Conservation (phyloP, 35 echinoderm and acorn worm genomes). For the Eucidaris tribuloides region DNA sequence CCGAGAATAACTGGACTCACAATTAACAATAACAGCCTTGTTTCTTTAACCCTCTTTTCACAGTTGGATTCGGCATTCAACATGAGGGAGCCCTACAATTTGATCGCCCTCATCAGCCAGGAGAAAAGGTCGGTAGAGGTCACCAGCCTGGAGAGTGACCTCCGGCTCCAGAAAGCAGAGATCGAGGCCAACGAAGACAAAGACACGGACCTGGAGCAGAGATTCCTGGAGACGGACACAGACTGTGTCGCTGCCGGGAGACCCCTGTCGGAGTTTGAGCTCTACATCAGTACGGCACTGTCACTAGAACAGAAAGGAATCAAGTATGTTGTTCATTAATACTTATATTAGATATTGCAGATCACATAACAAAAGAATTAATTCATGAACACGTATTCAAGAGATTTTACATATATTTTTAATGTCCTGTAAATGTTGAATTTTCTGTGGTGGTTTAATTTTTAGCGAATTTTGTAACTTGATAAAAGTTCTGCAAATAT, state of each 20-base stretch:
- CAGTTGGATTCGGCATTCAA: conserved; percentile 93
- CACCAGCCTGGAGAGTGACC: conserved; percentile 37
- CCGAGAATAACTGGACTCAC: too few species aligned
- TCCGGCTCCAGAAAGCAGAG: conserved; percentile 75
- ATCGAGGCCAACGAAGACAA: conserved; percentile 95
- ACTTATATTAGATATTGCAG: not conserved
- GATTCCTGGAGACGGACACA: conserved; percentile 64
- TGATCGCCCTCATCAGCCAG: conserved; percentile 75
- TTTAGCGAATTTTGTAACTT: not conserved
- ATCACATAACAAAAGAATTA: not conserved
- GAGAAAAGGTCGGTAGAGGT: conserved; percentile 57
- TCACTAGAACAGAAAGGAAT: conserved; percentile 81
- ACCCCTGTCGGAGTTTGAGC: conserved; percentile 73
- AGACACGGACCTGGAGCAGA: conserved; percentile 83
- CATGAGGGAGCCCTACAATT: conserved; percentile 77
- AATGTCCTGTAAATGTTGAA: not conserved
- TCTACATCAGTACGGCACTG: conserved; percentile 77
- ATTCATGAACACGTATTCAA: not conserved
- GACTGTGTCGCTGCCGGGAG: conserved; percentile 77
- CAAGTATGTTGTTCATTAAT: conserved; percentile 46
- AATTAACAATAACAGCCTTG: too few species aligned
- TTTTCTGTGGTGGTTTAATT: not conserved
- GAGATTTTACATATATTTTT: not conserved
- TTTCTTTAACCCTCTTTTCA: too few species aligned
- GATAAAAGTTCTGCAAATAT: not conserved